phyloP scores from a whole-genome alignment of 2,113 vertebrate genomes.

The Dromaius novaehollandiae region DNA sequence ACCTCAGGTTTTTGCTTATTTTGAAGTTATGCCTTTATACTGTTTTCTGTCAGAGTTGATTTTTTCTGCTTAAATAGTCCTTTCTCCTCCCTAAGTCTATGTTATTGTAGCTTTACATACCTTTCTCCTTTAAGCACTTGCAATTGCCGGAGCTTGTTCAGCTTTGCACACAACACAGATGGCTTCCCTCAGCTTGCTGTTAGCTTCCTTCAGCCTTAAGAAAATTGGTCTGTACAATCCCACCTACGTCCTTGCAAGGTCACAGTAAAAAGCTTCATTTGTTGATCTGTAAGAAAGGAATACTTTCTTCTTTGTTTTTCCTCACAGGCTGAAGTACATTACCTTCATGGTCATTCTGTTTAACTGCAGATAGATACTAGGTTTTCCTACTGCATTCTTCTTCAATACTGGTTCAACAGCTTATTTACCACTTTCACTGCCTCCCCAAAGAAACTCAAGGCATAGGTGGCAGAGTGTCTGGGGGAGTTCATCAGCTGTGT shows the following conservation, averaged over 20 bases:
- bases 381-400: neutral
- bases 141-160: neutral
- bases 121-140: neutral
- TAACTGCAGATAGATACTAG: neutral
- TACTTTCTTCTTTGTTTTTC: neutral
- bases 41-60: neutral
- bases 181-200: neutral
- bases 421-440: neutral
- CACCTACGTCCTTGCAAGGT: neutral
- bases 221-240: neutral
- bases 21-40: neutral
- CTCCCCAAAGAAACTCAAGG: neutral
- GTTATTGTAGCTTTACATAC: neutral
- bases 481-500: neutral
- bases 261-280: neutral
- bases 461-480: neutral
- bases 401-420: neutral
- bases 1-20: neutral
- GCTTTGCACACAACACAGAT: neutral
- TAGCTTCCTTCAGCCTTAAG: neutral
- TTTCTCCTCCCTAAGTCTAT: neutral
- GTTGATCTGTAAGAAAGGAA: neutral
- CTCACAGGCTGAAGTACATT: neutral
- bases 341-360: neutral
- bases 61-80: neutral